Evolutionary conservation across 2,888 invertebrate genomes (phyloP), one percentile per base, ranked within the genome.

Genomic region (Drosophila nigritarsus): DNA sequence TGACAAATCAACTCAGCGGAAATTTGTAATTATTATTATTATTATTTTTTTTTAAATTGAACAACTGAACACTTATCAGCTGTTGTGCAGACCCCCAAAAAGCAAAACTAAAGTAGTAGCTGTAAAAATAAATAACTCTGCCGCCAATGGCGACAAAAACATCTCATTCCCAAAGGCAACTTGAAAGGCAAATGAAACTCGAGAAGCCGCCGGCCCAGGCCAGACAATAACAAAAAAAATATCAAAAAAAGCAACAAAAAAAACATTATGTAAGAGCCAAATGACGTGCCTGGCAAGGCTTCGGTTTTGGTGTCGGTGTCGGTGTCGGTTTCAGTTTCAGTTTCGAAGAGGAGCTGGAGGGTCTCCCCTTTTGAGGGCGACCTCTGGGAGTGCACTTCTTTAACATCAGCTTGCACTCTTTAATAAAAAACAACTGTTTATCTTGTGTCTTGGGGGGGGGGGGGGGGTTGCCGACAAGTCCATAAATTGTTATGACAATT

Each of bases 211-310:
- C 62, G 55, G 69, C 29, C 38, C 29, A 2, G 3, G 1, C 32
- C 67, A 65, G 34, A 73, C 64, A 63, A 55, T 32, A 48, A 42
- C 24, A 48, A 30, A 65, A 48, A 30, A 18, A 4, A 24, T 29
- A 3, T n/a, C n/a, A 42, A 42, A 58, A 56, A 63, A 45, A 4
- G 4, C 4, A 29, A 8, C 1, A 9, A 30, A 30, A 30, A 30
- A 32, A 32, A 9, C n/a, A 64, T 88, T 88, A 86, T 79, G 78
- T 79, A 88, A 84, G 73, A 68, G 65, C 13, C 59, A 67, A 60
- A 73, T 83, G 76, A 83, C 78, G 78, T 83, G 84, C 83, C 87
- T 86, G 81, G 83, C 84, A 86, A 86, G 83, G 83, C 86, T 82
- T 78, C 68, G 20, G 24, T 34, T 62, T 32, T 36, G 36, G 40